These are phyloP conservation scores for Drosophila nikananu DNA, from an alignment of 1,140 invertebrate genomes.

Conservation along the genomic window DNA sequence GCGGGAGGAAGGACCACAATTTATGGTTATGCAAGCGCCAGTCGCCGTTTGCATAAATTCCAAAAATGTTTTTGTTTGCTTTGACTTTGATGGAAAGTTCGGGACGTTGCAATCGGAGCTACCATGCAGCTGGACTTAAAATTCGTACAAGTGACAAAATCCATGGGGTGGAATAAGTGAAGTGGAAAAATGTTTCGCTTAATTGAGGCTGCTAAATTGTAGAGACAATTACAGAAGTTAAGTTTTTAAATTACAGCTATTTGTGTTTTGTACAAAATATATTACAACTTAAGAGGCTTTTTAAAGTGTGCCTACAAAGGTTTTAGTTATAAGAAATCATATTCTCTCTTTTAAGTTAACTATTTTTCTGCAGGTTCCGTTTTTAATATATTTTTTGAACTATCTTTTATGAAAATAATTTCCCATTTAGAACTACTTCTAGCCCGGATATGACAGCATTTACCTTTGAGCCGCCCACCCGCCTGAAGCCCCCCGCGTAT, in stretches of 20 bases:
- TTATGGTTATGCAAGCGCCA: conserved; percentile 65
- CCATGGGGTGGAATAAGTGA: conserved; percentile 31
- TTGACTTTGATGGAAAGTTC: conserved; percentile 69
- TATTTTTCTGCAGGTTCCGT: background rate
- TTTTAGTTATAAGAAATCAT: background rate
- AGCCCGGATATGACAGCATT: conserved; percentile 13
- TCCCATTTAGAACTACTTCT: conserved; percentile 5
- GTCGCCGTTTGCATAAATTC: conserved; percentile 78
- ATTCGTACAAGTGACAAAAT: conserved; percentile 2
- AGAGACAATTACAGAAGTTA: conserved; percentile 26
- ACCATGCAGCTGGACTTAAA: conserved; percentile 4
- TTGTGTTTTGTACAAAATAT: too few species aligned
- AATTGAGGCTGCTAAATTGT: conserved; percentile 5
- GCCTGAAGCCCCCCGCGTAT: conserved; percentile 19
- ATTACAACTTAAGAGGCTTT: too few species aligned
- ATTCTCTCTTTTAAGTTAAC: background rate
- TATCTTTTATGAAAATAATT: conserved; percentile 18
- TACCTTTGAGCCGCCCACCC: conserved; percentile 27
- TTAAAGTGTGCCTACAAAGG: background rate
- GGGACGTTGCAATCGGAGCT: conserved; percentile 5
- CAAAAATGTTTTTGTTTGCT: conserved; percentile 74
- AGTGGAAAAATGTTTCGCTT: conserved; percentile 39
- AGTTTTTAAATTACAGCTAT: conserved; percentile 27
- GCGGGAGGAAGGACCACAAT: conserved; percentile 45
- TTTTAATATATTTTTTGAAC: background rate